Evolutionary conservation across 2,797 vertebrate species (phyloP).

Genomic region (Caiman crocodilus): DNA sequence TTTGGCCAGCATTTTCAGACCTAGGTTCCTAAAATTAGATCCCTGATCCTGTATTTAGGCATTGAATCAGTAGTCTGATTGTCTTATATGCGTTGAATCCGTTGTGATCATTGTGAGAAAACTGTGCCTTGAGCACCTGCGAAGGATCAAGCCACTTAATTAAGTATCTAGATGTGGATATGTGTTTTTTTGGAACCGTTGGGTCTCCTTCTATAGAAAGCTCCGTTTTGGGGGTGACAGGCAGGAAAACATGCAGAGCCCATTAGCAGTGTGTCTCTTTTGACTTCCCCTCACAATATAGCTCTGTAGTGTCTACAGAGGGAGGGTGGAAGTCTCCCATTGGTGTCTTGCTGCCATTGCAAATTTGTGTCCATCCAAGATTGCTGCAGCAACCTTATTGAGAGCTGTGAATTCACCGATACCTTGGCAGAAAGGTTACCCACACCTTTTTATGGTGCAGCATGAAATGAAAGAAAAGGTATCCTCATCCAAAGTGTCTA

Average conservation of each 20-base stretch:
- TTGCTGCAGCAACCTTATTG: background rate
- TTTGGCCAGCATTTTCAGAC: background rate
- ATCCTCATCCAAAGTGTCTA: background rate
- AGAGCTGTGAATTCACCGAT: background rate
- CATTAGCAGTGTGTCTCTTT: background rate
- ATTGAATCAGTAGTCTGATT: background rate
- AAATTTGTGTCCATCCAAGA: background rate
- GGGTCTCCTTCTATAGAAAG: background rate
- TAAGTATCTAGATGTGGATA: background rate
- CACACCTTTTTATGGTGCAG: background rate
- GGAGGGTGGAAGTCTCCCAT: background rate
- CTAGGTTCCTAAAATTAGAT: accelerated
- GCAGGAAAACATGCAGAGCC: background rate
- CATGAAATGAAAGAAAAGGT: background rate
- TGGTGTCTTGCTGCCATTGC: background rate
- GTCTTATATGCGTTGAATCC: background rate
- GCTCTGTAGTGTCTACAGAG: too few species aligned
- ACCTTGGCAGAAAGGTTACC: background rate
- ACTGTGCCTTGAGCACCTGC: background rate
- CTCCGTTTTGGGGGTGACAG: background rate
- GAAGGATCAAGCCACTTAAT: background rate
- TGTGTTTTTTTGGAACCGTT: background rate
- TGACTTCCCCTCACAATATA: background rate
- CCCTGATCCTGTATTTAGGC: background rate
- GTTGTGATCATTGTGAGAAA: background rate